These are phyloP conservation scores for Typhlomys cinereus DNA, from an alignment of 2,113 vertebrate species.

Conservation along the genomic window DNA sequence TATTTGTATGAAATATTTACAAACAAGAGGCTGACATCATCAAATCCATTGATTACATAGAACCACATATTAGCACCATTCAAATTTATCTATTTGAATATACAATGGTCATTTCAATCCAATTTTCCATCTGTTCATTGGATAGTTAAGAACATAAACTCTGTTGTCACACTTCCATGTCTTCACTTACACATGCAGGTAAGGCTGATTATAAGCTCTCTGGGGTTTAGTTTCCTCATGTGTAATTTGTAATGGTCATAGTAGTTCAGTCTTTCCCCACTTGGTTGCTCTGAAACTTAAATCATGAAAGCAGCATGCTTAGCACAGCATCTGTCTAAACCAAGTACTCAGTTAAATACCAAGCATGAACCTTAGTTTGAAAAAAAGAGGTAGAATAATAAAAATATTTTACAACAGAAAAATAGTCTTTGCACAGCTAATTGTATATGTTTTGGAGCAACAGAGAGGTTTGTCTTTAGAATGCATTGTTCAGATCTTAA, in stretches of 20 bases:
- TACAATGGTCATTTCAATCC: not conserved
- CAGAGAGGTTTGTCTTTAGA: not conserved
- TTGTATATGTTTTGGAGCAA: not conserved
- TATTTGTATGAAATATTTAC: too few species aligned
- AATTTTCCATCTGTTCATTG: not conserved
- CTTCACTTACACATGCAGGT: not conserved
- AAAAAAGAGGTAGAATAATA: not conserved
- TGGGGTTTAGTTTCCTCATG: conserved; percentile 14
- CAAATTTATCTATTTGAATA: not conserved
- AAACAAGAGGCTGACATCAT: not conserved
- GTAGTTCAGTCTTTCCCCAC: not conserved
- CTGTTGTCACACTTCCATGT: not conserved
- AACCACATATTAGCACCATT: not conserved
- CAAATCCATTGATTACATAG: not conserved
- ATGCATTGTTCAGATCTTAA: not conserved
- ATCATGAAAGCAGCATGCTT: not conserved
- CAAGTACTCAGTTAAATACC: not conserved
- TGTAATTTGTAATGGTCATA: conserved; percentile 2
- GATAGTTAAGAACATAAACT: not conserved
- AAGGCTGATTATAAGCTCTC: not conserved
- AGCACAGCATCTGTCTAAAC: not conserved
- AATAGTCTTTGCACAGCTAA: not conserved
- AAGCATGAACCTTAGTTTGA: conserved; percentile 18
- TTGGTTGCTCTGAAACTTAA: not conserved
- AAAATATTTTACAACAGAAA: not conserved